A percentile compares a stretch with the other conserved stretches of the same genome.
These are phyloP conservation scores for Resseliella maxima DNA, from an alignment of 2,888 invertebrate species.

Conservation along the genomic window DNA sequence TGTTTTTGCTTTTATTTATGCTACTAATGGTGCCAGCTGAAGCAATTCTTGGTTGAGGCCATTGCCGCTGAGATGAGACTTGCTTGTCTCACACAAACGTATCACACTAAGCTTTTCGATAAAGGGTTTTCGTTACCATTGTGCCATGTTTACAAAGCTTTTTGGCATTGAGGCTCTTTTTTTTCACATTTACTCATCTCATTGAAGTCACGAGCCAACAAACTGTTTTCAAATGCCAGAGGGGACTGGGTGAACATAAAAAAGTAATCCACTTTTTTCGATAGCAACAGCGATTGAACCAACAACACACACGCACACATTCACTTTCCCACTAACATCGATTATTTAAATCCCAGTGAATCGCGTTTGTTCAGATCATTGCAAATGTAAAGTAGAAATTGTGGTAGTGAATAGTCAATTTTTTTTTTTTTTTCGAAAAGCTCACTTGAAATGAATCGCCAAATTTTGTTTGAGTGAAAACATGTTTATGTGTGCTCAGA, in stretches of 20 bases:
- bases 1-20: not conserved
- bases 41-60: too few species aligned
- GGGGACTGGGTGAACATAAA: not conserved
- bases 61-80: not conserved
- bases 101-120: not conserved
- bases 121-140: slow-evolving; percentile 3
- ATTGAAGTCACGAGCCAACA: not conserved
- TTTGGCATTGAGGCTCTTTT: slow-evolving; percentile 14
- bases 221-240: not conserved
- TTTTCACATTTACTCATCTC: not conserved
- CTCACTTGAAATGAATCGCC: not conserved
- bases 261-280: slow-evolving; percentile 44
- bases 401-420: not conserved
- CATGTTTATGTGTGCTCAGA: not conserved
- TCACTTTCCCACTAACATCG: slow-evolving; percentile 28
- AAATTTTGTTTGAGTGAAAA: too few species aligned
- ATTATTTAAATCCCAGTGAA: slow-evolving; percentile 33
- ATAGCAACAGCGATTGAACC: slow-evolving; percentile 19
- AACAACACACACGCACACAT: slow-evolving; percentile 32
- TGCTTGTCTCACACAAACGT: not conserved
- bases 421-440: not conserved
- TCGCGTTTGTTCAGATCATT: too few species aligned
- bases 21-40: not conserved
- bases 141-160: slow-evolving; percentile 40
- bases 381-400: too few species aligned